Evolutionary conservation across 92 coral and sea anemone species (phyloP).

Genomic region (Epizoanthus rinbou): DNA sequence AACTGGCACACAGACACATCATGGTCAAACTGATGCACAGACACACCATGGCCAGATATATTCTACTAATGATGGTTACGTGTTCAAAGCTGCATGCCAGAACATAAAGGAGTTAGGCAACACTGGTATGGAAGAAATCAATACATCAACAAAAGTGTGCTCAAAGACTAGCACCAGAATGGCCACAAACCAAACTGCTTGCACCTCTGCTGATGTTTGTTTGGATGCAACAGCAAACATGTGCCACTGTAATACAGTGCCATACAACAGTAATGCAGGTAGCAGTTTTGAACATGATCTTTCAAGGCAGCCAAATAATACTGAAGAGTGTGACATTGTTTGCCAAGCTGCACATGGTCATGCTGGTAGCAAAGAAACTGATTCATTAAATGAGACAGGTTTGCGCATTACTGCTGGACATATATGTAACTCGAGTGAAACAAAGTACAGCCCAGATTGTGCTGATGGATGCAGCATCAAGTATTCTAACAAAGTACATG

Average conservation of each 20-base stretch:
- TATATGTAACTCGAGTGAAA: neutral
- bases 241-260: neutral
- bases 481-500: neutral
- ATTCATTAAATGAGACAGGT: neutral
- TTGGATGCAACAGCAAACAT: neutral
- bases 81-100: neutral
- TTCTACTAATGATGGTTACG: neutral
- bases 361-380: neutral
- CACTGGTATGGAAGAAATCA: neutral
- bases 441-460: neutral
- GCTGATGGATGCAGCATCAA: neutral
- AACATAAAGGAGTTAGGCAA: neutral
- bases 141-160: neutral
- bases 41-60: neutral
- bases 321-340: neutral
- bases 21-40: conserved; percentile 7
- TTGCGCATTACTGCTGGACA: neutral
- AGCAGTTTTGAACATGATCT: neutral
- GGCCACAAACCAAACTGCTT: neutral
- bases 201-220: neutral
- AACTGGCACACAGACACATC: too few relatives aligned
- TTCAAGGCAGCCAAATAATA: neutral
- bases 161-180: neutral
- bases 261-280: neutral
- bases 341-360: neutral